Evolutionary conservation across 2,888 invertebrate species (phyloP).

Genomic region (Drosophila vallismaia): DNA sequence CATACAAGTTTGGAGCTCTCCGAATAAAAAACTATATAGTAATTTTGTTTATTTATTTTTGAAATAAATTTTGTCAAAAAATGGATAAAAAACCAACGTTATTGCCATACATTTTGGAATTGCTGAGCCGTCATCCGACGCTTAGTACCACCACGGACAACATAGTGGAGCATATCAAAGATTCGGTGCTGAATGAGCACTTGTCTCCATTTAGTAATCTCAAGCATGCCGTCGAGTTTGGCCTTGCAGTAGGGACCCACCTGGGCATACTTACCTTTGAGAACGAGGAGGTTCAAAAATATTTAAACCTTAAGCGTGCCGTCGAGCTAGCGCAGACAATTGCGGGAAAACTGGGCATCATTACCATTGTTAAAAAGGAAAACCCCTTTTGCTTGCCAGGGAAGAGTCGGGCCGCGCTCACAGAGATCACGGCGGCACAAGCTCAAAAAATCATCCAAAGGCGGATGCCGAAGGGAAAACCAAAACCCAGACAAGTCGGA

Average conservation of each 20-base stretch:
- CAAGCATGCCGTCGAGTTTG: no score
- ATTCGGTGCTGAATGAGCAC: constrained; percentile 22
- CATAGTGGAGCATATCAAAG: constrained; percentile 26
- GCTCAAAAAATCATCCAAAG: not conserved
- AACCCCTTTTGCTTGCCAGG: not conserved
- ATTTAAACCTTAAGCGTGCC: constrained; percentile 31
- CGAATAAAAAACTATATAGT: no score
- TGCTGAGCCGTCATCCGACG: constrained; percentile 47
- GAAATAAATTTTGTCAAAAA: constrained; percentile 6
- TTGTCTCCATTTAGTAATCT: constrained; percentile 24
- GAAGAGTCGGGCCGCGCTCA: not conserved
- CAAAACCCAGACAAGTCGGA: not conserved
- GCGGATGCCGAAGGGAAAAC: not conserved
- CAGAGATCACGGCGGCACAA: not conserved
- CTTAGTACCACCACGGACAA: constrained; percentile 34
- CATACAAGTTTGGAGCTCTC: no score
- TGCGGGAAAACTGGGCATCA: constrained; percentile 53
- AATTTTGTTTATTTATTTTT: no score
- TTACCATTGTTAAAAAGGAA: constrained; percentile 23
- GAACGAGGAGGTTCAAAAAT: no score
- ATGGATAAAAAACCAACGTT: constrained; percentile 45
- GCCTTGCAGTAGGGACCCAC: no score
- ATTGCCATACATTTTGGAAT: constrained; percentile 53
- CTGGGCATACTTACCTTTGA: no score
- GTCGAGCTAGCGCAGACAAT: constrained; percentile 46